These are phyloP conservation scores for Pterobdella sp. DNA, from an alignment of 2,888 invertebrate genomes.

Conservation along the genomic window DNA sequence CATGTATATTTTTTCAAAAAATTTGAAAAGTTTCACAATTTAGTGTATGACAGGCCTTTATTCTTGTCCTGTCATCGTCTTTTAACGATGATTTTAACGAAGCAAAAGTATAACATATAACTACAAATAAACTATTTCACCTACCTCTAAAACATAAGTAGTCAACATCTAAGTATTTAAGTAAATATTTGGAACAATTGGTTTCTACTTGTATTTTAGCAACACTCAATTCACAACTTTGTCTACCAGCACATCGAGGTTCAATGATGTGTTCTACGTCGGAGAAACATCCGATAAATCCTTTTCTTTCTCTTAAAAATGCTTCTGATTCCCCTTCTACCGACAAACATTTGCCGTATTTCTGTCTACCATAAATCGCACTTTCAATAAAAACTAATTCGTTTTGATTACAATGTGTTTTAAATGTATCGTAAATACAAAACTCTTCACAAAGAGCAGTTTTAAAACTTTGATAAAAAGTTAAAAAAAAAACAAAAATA, in stretches of 20 bases:
- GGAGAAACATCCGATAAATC: constrained; percentile 14
- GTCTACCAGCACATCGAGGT: constrained; percentile 7
- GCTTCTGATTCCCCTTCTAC: constrained; percentile 11
- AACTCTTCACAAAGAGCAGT: constrained; percentile 8
- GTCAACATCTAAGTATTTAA: background rate
- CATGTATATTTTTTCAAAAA: no score
- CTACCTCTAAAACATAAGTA: constrained; percentile 13
- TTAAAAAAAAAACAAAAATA: no score
- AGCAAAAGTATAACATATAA: no score
- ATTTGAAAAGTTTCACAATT: background rate
- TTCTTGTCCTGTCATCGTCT: no score
- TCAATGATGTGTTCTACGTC: background rate
- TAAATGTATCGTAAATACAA: constrained; percentile 19
- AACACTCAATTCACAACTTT: constrained; percentile 3
- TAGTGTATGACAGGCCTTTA: no score
- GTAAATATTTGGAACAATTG: constrained; percentile 4
- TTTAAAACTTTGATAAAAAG: background rate
- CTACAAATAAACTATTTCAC: no score
- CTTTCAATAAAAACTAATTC: constrained; percentile 18
- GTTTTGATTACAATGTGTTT: constrained; percentile 6
- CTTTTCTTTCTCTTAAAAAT: no score
- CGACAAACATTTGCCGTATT: constrained; percentile 16
- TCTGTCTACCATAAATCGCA: constrained; percentile 15
- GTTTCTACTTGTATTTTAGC: constrained; percentile 8
- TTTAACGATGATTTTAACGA: no score